These are phyloP conservation scores for Notolepis coatsorum DNA, from an alignment of 2,797 vertebrate genomes.

Conservation along the genomic window DNA sequence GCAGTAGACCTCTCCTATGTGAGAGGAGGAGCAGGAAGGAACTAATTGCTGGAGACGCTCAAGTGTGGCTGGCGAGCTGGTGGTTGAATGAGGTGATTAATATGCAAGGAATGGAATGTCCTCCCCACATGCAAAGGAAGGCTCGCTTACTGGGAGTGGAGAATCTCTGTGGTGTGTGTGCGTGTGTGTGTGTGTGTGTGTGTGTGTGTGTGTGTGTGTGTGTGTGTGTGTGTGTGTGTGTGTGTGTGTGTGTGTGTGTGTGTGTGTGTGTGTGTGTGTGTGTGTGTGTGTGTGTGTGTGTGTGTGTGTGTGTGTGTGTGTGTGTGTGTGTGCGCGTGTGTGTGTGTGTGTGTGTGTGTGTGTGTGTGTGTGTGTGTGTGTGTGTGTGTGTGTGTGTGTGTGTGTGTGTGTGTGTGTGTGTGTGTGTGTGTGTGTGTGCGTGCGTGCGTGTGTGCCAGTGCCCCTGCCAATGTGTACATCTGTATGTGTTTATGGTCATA, in stretches of 20 bases:
- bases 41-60: constrained; percentile 70
- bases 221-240: not conserved
- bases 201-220: not conserved
- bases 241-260: not conserved
- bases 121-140: constrained; percentile 47
- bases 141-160: constrained; percentile 41
- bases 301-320: constrained; percentile 17
- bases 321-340: not conserved
- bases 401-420: not conserved
- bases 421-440: not conserved
- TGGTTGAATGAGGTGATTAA: constrained; percentile 71
- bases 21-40: constrained; percentile 57
- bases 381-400: not conserved
- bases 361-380: not conserved
- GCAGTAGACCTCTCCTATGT: constrained; percentile 30
- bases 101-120: constrained; percentile 78
- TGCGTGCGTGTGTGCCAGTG: not conserved
- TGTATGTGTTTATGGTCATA: not conserved
- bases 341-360: not conserved
- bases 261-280: constrained; percentile 15
- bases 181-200: not conserved
- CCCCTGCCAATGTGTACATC: not conserved
- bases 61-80: constrained; percentile 41
- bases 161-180: too few relatives aligned
- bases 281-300: not conserved